Conservation (phyloP, 2,113 vertebrate genomes). For the Syrmaticus mikado region DNA sequence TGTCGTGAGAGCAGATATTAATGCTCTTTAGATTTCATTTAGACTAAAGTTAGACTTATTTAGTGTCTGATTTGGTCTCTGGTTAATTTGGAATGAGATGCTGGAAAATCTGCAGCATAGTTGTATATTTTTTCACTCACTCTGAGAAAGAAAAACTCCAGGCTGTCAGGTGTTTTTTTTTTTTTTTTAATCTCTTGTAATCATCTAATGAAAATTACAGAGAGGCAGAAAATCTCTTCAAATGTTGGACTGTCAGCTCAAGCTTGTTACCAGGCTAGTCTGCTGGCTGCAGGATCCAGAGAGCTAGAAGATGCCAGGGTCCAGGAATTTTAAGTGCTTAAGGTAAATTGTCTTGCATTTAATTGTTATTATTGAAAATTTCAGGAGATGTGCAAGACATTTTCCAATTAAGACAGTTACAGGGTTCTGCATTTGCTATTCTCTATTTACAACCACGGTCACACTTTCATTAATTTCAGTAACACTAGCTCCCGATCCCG, state of each 20-base stretch:
- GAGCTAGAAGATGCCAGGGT: neutral
- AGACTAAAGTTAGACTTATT: neutral
- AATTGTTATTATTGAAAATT: neutral
- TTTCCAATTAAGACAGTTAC: neutral
- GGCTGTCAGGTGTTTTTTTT: neutral
- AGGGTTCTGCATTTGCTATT: neutral
- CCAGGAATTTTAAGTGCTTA: neutral
- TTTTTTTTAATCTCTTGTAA: neutral
- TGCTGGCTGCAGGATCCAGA: neutral
- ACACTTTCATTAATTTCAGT: neutral
- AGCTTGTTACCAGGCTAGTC: neutral
- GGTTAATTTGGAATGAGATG: constrained; percentile 21
- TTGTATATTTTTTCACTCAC: neutral
- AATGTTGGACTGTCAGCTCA: neutral
- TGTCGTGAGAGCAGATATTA: neutral
- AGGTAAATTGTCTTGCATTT: neutral
- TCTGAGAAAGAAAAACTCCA: neutral
- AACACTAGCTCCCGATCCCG: neutral
- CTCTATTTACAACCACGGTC: neutral
- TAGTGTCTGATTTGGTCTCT: neutral
- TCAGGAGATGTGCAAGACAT: neutral
- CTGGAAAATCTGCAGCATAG: neutral
- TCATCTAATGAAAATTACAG: constrained; percentile 4
- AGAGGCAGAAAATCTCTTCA: neutral
- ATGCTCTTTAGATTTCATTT: neutral